Conservation (phyloP, 2,797 vertebrate genomes). For the Xerus rutilus region DNA sequence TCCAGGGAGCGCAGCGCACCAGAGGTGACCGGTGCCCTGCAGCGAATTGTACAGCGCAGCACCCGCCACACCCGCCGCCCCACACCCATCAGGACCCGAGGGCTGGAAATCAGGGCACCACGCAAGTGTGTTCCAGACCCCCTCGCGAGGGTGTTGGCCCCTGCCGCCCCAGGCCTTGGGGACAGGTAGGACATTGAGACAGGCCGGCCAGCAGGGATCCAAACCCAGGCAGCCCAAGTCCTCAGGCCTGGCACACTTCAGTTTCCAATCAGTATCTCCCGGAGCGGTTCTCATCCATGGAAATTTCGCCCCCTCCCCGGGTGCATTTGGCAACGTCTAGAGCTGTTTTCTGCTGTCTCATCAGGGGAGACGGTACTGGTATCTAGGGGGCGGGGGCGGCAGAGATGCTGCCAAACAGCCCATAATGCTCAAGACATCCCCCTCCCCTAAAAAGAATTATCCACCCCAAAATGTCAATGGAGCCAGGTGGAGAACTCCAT, state of each 20-base stretch:
- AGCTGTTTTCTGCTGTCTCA: not conserved
- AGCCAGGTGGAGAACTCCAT: not conserved
- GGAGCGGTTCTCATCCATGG: not conserved
- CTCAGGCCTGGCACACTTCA: not conserved
- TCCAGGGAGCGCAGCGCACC: not conserved
- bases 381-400: not conserved
- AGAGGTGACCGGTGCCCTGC: not conserved
- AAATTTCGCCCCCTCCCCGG: not conserved
- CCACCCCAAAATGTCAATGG: not conserved
- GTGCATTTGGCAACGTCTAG: not conserved
- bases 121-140: not conserved
- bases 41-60: not conserved
- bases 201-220: not conserved
- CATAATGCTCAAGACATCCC: not conserved
- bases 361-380: not conserved
- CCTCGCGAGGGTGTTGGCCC: too few species aligned
- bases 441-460: not conserved
- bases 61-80: fast-evolving
- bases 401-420: not conserved
- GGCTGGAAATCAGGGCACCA: not conserved
- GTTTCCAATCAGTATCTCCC: not conserved
- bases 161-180: fast-evolving
- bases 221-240: not conserved
- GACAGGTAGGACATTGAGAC: not conserved
- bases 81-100: fast-evolving